A percentile compares a stretch with the other conserved stretches of the same genome.
These are phyloP conservation scores for Schrankia costaestrigalis DNA, from an alignment of 2,888 invertebrate genomes.

Conservation along the genomic window DNA sequence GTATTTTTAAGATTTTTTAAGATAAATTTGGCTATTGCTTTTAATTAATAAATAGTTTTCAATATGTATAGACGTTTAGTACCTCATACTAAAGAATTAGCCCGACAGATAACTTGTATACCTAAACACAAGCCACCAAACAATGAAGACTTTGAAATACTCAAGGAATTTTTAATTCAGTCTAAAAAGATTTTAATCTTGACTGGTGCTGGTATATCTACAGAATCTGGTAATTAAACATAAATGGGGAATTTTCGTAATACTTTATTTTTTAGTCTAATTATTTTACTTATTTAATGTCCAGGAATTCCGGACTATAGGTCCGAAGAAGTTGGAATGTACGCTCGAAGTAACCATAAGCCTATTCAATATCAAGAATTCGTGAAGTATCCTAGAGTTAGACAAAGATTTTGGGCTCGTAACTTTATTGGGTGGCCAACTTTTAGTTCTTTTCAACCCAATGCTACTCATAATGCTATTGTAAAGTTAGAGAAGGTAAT, in stretches of 20 bases:
- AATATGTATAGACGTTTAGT: constrained; percentile 30
- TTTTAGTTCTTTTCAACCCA: constrained; percentile 90
- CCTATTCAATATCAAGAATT: constrained; percentile 95
- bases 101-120: constrained; percentile 73
- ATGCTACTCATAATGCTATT: constrained; percentile 87
- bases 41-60: not conserved
- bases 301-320: constrained; percentile 96
- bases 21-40: no score
- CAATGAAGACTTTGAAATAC: constrained; percentile 76
- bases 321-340: constrained; percentile 94
- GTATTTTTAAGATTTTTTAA: no score
- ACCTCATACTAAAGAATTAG: constrained; percentile 20
- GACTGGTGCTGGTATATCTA: constrained; percentile 97
- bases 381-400: constrained; percentile 82
- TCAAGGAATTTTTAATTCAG: constrained; percentile 81
- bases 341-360: constrained; percentile 90
- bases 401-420: constrained; percentile 96
- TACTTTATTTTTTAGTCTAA: no score
- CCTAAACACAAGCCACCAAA: constrained; percentile 86
- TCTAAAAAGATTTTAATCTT: constrained; percentile 84
- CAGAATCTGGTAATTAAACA: constrained; percentile 91
- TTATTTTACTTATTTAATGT: no score
- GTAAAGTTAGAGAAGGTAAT: constrained; percentile 84
- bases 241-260: no score
- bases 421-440: constrained; percentile 96